phyloP scores from a whole-genome alignment of 2,113 vertebrate genomes.

The Hemiscyllium ocellatum region DNA sequence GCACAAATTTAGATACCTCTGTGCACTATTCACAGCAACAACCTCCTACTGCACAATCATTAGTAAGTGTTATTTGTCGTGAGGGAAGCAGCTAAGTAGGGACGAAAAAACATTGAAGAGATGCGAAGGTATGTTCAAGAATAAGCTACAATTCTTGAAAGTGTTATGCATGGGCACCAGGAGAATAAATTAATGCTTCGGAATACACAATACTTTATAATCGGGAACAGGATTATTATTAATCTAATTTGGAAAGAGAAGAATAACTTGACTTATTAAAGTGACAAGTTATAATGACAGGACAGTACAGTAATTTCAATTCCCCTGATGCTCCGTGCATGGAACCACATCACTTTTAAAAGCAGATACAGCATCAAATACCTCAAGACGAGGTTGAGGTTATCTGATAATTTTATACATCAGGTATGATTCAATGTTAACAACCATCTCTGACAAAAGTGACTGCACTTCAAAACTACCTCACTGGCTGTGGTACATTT shows the following conservation, averaged over 20 bases:
- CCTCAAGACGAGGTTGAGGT: background rate
- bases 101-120: background rate
- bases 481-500: background rate
- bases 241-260: background rate
- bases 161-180: background rate
- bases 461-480: background rate
- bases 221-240: background rate
- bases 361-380: background rate
- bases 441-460: background rate
- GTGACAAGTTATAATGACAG: background rate
- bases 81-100: background rate
- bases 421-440: background rate
- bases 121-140: background rate
- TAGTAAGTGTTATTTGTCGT: background rate
- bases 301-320: background rate
- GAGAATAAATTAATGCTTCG: background rate
- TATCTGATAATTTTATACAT: background rate
- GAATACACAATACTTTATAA: background rate
- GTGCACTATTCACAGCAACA: background rate
- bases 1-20: background rate
- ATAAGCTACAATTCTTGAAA: background rate
- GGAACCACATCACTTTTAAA: background rate
- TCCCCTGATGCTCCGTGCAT: background rate
- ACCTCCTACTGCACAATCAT: background rate
- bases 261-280: slow-evolving; percentile 7